Percentiles rank a stretch among this genome's conserved stretches.
These are phyloP conservation scores for Drosophila monieri DNA, from an alignment of 2,888 invertebrate genomes.

Conservation along the genomic window DNA sequence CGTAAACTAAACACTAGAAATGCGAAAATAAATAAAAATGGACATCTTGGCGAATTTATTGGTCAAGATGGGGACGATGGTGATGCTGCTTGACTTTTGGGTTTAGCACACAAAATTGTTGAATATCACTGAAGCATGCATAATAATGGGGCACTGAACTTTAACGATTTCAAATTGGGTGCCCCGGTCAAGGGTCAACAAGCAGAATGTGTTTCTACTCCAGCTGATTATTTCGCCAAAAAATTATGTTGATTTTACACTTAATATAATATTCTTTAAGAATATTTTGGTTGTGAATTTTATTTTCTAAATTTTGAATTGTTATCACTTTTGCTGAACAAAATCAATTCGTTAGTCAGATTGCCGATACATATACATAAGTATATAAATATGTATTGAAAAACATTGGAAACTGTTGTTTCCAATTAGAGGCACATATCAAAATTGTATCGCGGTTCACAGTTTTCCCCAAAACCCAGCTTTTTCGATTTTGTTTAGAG, in stretches of 20 bases:
- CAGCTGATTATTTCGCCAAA: constrained; percentile 9
- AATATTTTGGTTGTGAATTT: no score
- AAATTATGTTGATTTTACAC: no score
- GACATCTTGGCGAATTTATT: constrained; percentile 77
- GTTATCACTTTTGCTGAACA: constrained; percentile 22
- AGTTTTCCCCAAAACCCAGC: constrained; percentile 42
- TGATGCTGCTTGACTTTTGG: constrained; percentile 16
- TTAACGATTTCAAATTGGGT: constrained; percentile 28
- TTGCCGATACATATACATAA: not conserved
- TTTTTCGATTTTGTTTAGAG: constrained; percentile 44
- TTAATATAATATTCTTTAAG: not conserved
- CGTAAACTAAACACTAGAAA: constrained; percentile 79
- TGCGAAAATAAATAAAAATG: constrained; percentile 77
- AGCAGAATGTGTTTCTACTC: constrained; percentile 8
- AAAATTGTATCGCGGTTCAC: constrained; percentile 62
- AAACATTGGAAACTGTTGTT: constrained; percentile 44
- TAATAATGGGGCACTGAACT: constrained; percentile 61
- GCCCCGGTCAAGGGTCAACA: constrained; percentile 14
- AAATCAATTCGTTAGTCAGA: constrained; percentile 30
- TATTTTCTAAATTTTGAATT: not conserved
- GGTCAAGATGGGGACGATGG: constrained; percentile 50
- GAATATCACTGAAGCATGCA: constrained; percentile 66
- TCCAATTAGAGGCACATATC: constrained; percentile 64
- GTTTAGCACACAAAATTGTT: constrained; percentile 60
- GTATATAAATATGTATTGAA: not conserved